phyloP scores from a whole-genome alignment of 2,113 vertebrate genomes.

The Girardinichthys multiradiatus region DNA sequence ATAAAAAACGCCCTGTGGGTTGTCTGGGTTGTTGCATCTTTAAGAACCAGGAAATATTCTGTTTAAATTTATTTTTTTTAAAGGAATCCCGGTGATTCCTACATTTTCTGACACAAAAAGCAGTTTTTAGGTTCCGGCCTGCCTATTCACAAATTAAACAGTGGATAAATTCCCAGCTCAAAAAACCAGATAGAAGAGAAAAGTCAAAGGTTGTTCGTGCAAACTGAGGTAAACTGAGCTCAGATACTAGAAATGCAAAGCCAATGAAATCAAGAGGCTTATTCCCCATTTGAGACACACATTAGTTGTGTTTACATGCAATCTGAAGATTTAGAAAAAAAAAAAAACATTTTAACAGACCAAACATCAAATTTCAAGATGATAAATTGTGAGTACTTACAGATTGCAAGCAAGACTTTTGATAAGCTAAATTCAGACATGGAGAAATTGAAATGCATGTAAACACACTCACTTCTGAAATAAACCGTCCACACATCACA shows the following conservation, averaged over 20 bases:
- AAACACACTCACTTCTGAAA: slow-evolving; percentile 8
- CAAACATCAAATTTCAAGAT: no score
- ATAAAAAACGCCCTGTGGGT: no score
- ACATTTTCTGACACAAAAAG: not conserved
- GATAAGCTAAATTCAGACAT: not conserved
- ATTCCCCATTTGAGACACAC: not conserved
- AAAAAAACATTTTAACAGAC: not conserved
- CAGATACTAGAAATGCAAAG: not conserved
- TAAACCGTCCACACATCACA: not conserved
- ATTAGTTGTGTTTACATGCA: slow-evolving; percentile 33
- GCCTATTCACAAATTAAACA: not conserved
- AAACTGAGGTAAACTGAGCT: not conserved
- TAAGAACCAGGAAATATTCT: not conserved
- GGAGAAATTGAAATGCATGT: not conserved
- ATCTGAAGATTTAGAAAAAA: not conserved
- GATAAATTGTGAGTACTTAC: no score
- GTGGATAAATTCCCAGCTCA: not conserved
- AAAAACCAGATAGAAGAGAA: not conserved
- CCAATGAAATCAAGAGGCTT: not conserved
- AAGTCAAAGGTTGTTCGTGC: not conserved
- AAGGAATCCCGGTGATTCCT: no score
- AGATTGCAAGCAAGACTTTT: not conserved
- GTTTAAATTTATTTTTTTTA: not conserved
- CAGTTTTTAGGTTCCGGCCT: not conserved
- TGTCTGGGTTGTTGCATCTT: no score